These are phyloP conservation scores for Drosophila birchii DNA, from an alignment of 2,888 invertebrate species.

Conservation along the genomic window DNA sequence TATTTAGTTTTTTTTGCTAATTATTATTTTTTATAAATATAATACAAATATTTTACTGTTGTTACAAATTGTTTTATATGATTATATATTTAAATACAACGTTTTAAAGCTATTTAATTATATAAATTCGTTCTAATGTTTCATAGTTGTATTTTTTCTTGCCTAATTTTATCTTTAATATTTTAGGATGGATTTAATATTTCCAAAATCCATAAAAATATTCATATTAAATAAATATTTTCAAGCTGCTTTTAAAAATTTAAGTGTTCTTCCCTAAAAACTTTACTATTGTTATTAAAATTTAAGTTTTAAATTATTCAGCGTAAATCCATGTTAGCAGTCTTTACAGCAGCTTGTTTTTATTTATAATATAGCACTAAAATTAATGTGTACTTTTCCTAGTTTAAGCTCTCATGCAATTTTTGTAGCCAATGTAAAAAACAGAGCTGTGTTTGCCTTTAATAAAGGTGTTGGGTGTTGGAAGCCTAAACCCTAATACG, in stretches of 20 bases:
- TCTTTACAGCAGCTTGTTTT: background rate
- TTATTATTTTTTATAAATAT: no score
- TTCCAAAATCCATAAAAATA: background rate
- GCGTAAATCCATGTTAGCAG: background rate
- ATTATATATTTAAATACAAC: background rate
- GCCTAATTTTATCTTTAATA: background rate
- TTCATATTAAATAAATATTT: background rate
- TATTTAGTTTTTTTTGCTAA: background rate
- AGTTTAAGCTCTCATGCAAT: conserved; percentile 26
- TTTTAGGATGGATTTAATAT: background rate
- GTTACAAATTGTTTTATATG: background rate
- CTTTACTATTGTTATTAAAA: no score
- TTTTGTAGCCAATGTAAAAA: conserved; percentile 49
- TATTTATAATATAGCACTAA: background rate
- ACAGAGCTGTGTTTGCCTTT: background rate
- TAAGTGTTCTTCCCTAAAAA: background rate
- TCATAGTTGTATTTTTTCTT: background rate
- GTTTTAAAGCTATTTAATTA: background rate
- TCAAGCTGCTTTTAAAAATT: background rate
- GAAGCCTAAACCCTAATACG: conserved; percentile 4
- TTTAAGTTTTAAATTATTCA: background rate
- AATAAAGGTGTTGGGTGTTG: conserved; percentile 8
- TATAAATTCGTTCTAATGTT: background rate
- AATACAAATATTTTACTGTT: background rate
- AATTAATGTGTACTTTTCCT: background rate